phyloP scores from a whole-genome alignment of 1,140 invertebrate species.

The Apis dorsata region DNA sequence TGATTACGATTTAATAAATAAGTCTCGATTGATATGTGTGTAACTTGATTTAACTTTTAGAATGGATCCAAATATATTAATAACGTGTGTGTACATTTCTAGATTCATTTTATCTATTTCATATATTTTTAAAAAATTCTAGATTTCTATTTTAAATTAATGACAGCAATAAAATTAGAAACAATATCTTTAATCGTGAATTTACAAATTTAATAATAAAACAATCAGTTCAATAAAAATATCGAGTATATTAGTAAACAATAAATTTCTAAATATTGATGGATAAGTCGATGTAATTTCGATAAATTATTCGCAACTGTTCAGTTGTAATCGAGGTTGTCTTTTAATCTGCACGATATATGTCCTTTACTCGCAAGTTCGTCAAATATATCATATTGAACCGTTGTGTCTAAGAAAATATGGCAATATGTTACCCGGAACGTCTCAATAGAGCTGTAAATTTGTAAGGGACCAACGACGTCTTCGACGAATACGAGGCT shows the following conservation, averaged over 20 bases:
- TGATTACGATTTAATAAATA: too few relatives aligned
- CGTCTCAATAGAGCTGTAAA: slow-evolving; percentile 39
- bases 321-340: background rate
- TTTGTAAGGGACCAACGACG: slow-evolving; percentile 9
- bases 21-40: too few relatives aligned
- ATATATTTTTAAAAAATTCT: too few relatives aligned
- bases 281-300: background rate
- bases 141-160: too few relatives aligned
- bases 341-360: background rate
- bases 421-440: background rate
- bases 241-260: background rate
- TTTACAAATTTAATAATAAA: background rate
- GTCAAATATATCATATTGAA: slow-evolving; percentile 14
- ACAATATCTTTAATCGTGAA: too few relatives aligned
- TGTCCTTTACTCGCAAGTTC: background rate
- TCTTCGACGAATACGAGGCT: slow-evolving; percentile 17
- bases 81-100: too few relatives aligned
- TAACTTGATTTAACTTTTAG: too few relatives aligned
- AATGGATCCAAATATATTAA: too few relatives aligned
- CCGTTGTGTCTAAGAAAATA: background rate
- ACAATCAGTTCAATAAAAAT: background rate
- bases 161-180: too few relatives aligned
- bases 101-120: too few relatives aligned
- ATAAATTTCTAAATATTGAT: background rate
- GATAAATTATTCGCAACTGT: background rate